Base-by-base conservation (phyloP, 64 coral and sea anemone species). In the Stichodactyla helianthus region DNA sequence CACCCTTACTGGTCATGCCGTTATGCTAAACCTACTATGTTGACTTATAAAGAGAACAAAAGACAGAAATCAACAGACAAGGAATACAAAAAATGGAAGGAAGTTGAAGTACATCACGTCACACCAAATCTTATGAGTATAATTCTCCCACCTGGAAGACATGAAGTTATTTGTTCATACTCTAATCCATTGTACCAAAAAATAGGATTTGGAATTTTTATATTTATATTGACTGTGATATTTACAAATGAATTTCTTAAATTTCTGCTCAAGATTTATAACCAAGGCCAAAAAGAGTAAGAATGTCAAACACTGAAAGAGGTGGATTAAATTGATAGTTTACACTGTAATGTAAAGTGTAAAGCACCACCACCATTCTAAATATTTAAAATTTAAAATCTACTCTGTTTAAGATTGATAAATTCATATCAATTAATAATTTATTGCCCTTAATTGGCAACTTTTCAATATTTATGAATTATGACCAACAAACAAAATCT, bases 151-250 rank as follows among this genome's bases (percentile, higher is more conserved):
- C 86, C 90, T 50, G 93, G 93, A 4, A 84, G 17, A 51, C 84
- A 95, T 78, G 80, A 95, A 55, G 90, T 95, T 20, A 88, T 84
- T 56, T 95, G 87, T 54, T 74, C 55, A 23, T 95, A 92, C 71
- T 77, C 88, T 6, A 95, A 95, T 62, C 93, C 93, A 23, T 20
- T 95, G 77, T 95, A 92, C 85, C 93, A 95, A 83, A 95, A 95
- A 86, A 14, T 95, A 27, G 60, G 83, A 12, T 95, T 95, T 82
- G 35, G 83, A 18, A 31, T 95, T 57, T 95, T 89, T 68, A 13
- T 95, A 54, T 15, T 89, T 27, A 56, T 63, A 25, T 5, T 95
- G 50, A 20, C 71, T 55, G 19, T 76, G 16, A 82, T 89, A 53
- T 55, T 81, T 55, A 23, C 78, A 2, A 82, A 82, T 55, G 76